phyloP scores from a whole-genome alignment of 2,113 vertebrate species.

The Tyto alba region DNA sequence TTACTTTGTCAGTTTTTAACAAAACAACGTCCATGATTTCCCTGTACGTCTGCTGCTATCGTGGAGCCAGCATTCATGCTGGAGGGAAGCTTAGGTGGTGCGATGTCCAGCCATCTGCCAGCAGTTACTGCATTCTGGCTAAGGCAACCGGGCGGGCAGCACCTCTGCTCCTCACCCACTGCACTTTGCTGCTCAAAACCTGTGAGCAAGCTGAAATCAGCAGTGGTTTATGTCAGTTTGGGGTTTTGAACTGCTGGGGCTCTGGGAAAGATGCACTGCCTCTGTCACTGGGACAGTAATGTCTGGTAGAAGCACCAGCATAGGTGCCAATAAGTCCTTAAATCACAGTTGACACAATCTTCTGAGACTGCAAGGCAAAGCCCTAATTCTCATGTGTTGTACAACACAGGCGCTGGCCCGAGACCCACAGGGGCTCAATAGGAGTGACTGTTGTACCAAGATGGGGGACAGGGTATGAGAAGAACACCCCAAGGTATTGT shows the following conservation, averaged over 20 bases:
- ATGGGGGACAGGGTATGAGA: background rate
- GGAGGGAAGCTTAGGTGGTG: background rate
- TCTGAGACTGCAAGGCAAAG: background rate
- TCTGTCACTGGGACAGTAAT: background rate
- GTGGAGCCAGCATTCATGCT: background rate
- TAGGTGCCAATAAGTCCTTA: background rate
- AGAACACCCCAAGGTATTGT: background rate
- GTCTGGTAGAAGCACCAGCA: background rate
- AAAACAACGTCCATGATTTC: background rate
- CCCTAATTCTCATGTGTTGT: background rate
- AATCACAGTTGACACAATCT: background rate
- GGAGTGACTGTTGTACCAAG: background rate
- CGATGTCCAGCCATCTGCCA: background rate
- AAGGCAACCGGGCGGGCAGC: background rate
- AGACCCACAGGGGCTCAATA: background rate
- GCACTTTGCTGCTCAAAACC: background rate
- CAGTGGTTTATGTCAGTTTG: background rate
- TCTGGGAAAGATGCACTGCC: background rate
- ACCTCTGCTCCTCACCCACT: background rate
- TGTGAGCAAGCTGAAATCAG: background rate
- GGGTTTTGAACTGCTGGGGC: background rate
- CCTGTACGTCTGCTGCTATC: background rate
- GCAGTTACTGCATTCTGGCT: background rate
- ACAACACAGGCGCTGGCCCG: fast-evolving
- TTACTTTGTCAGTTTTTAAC: background rate